Conservation (phyloP, 2,888 invertebrate species). For the Scelioninae gen. 2 region DNA sequence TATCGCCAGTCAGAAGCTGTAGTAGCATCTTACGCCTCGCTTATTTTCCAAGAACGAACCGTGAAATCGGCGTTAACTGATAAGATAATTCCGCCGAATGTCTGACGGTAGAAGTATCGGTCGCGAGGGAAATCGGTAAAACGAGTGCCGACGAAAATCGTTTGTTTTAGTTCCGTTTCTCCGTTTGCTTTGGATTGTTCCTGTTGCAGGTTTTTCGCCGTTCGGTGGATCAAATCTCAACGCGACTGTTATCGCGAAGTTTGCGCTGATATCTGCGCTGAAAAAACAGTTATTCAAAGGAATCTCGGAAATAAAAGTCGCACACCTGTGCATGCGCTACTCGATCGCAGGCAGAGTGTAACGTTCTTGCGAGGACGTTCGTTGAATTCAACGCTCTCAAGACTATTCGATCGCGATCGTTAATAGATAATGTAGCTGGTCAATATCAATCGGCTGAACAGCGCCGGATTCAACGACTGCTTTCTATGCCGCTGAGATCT, state of each 20-base stretch:
- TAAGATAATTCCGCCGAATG: constrained; percentile 12
- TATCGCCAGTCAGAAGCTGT: constrained; percentile 65
- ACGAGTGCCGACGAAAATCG: too few relatives aligned
- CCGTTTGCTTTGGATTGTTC: too few relatives aligned
- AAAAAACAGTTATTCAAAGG: constrained; percentile 34
- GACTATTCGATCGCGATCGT: constrained; percentile 64
- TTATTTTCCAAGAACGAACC: constrained; percentile 37
- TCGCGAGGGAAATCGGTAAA: not conserved
- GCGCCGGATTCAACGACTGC: constrained; percentile 59
- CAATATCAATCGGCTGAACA: constrained; percentile 60
- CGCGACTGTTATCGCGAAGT: constrained; percentile 34
- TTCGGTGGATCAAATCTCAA: too few relatives aligned
- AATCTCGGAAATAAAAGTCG: constrained; percentile 42
- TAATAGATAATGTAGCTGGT: constrained; percentile 64
- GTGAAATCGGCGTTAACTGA: constrained; percentile 26
- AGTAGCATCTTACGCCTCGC: constrained; percentile 43
- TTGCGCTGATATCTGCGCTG: constrained; percentile 38
- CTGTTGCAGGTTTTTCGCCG: too few relatives aligned
- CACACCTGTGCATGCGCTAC: constrained; percentile 53
- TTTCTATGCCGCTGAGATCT: constrained; percentile 63
- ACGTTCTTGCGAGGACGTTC: constrained; percentile 56
- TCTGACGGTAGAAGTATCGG: not conserved
- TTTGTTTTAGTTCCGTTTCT: too few relatives aligned
- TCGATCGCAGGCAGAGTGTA: constrained; percentile 48
- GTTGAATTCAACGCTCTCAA: constrained; percentile 55